Evolutionary conservation across 2,113 vertebrate species (phyloP), one percentile per base, ranked within the genome.

Genomic region (Atractosteus spatula): DNA sequence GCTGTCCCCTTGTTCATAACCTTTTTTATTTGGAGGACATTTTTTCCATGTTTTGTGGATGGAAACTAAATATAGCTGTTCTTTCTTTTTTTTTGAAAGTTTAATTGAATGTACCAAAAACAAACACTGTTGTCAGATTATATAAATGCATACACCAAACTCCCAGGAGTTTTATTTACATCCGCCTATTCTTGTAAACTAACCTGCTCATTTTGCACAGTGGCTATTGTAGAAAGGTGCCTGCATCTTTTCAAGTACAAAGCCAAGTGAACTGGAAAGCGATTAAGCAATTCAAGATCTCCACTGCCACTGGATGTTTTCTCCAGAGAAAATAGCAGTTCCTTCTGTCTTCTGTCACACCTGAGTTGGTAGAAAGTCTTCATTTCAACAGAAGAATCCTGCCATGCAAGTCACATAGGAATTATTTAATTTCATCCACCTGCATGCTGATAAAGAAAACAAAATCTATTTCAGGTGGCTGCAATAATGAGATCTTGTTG

Each of bases 391-490:
- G 57, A 59, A 59, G 10, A 5, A 59, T 59, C 57, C 79, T 70
- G 2, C 70, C 75, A 76, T 77, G 74, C 74, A 82, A 82, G 79
- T 79, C 82, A 70, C 74, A 78, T 70, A 78, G 79, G 74, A 80
- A 79, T 16, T 13, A 78, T 75, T 45, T 83, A 84, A 85, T 81
- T 73, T 79, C 73, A 80, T 56, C 77, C 73, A 74, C 72, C 63
- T 41, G 66, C 73, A 77, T 79, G 75, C 78, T 80, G 77, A 76
- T 73, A 77, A 78, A 82, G 81, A 81, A 69, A 4, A 45, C 79
- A 74, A 77, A 72, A 84, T 86, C 71, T 74, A 78, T 77, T 85
- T 75, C 81, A 74, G 73, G 76, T 78, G 80, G 78, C 78, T 80
- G 73, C 71, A 59, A 68, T 71, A 68, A 59, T 59, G 4, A 59